Evolutionary conservation across 2,888 invertebrate genomes (phyloP), one percentile per base, ranked within the genome.

Genomic region (Andrena bicolor): DNA sequence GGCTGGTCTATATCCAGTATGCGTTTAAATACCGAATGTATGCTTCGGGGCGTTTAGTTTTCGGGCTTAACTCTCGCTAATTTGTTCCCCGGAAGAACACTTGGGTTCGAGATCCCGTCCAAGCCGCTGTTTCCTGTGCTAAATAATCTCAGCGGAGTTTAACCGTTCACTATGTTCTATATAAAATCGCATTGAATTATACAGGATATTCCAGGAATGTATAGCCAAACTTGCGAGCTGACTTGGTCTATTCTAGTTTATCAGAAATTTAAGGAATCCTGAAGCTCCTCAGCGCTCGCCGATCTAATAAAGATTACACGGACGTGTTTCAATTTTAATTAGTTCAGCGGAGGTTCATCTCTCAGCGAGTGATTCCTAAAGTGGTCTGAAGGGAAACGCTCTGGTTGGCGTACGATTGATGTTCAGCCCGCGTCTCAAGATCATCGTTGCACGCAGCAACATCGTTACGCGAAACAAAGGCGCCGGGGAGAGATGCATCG

Each of bases 391-490:
- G 10, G n/a, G 23, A 26, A 56, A 74, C 49, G 48, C 41, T 49
- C 8, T 35, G 49, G 28, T 65, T 58, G 63, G 41, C 41, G 56
- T 35, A 51, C 63, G 26, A 76, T 64, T 64, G 56, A 64, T 64
- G 23, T 16, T 56, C 30, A 23, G 48, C n/a, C 10, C 41, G 16
- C 6, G 66, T 56, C 76, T 56, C 26, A 35, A 30, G 13, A 32
- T 76, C 53, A 41, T 23, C 63, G 74, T 26, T 2, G 56, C 66
- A 53, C 51, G 16, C 53, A 68, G 51, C 53, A 68, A 51, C 66
- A 51, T 66, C 51, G 66, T 66, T 66, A 66, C 49, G 26, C 51
- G 51, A 66, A 66, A 66, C 23, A 66, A 51, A 66, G 16, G 51
- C 10, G 2, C 53, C 5, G 10, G 13, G 13, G n/a, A 23, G 7